phyloP scores from a whole-genome alignment of 2,113 vertebrate species.

The Phoenicopterus ruber region DNA sequence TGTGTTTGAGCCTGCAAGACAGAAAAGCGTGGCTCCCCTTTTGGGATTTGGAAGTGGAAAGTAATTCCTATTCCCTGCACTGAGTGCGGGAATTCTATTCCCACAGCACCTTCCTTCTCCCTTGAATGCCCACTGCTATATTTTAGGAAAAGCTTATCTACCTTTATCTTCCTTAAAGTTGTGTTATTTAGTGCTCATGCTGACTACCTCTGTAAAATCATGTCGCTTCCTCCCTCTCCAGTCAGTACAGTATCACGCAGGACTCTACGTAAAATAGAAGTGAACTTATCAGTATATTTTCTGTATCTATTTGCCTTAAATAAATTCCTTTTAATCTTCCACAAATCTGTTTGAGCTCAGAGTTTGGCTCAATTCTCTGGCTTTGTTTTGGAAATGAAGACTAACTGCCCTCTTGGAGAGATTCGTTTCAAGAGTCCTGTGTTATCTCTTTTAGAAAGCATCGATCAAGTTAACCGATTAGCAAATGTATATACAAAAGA shows the following conservation, averaged over 20 bases:
- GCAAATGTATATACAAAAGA: not conserved
- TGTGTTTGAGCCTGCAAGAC: not conserved
- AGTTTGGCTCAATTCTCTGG: not conserved
- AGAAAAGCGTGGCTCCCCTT: not conserved
- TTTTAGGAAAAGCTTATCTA: not conserved
- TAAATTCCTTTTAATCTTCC: not conserved
- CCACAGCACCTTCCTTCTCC: not conserved
- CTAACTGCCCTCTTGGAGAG: not conserved
- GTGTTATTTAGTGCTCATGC: not conserved
- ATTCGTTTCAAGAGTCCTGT: not conserved
- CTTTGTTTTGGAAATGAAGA: not conserved
- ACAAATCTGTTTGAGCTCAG: not conserved
- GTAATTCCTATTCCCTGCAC: not conserved
- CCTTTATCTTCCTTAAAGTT: not conserved
- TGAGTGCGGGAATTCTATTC: not conserved
- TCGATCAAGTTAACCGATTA: not conserved
- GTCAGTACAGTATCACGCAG: not conserved
- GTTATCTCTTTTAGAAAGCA: not conserved
- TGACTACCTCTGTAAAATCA: not conserved
- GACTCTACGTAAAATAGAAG: not conserved
- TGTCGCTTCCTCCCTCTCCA: not conserved
- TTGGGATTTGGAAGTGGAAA: not conserved
- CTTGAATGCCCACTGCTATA: not conserved
- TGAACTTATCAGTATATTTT: not conserved
- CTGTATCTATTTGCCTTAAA: not conserved